Evolutionary conservation across 1,140 invertebrate species (phyloP), one percentile per base, ranked within the genome.

Genomic region (Elysia chlorotica): DNA sequence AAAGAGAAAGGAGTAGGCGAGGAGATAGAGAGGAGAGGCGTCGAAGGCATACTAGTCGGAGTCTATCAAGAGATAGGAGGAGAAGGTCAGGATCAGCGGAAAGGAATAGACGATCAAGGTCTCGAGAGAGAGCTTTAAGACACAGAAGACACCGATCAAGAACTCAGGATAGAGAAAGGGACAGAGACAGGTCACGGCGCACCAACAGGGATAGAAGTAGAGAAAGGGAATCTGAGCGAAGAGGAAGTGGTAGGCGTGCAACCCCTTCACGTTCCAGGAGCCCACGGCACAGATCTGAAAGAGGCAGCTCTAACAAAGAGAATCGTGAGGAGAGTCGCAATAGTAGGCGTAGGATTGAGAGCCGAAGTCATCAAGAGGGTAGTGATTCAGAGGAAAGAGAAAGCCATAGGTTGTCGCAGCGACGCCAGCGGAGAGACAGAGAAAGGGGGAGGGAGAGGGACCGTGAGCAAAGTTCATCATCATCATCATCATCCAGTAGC

Each of bases 241-340:
- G 59, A 36, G 69, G 63, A 63, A 38, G 69, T 10, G 30, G 69
- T 48, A 61, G 69, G 30, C 35, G 69, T 14, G 48, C n/a, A 33
- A 41, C 69, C 41, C 69, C 56, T 21, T 71, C 69, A 17, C 57
- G 59, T 19, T 71, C 69, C 2, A n/a, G 59, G n/a, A 71, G 57
- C 21, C 69, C 69, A 38, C 57, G 53, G 1, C 69, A 38, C n/a
- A 23, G 69, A n/a, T 63, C 69, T 36, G 69, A 71, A 37, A 61
- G 69, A 30, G 69, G 57, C 31, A 61, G 69, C 19, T 71, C 69
- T 19, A 63, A 71, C 59, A 71, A 71, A 36, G 69, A 71, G 37
- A 71, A 71, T 61, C 31, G 69, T n/a, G 69, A 71, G 14, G 57
- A 71, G 30, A 62, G 1, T 62, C 38, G 48, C 38, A n/a, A n/a